Evolutionary conservation across 2,113 vertebrate genomes (phyloP), one percentile per base, ranked within the genome.

Genomic region (Psittacara wagleri): DNA sequence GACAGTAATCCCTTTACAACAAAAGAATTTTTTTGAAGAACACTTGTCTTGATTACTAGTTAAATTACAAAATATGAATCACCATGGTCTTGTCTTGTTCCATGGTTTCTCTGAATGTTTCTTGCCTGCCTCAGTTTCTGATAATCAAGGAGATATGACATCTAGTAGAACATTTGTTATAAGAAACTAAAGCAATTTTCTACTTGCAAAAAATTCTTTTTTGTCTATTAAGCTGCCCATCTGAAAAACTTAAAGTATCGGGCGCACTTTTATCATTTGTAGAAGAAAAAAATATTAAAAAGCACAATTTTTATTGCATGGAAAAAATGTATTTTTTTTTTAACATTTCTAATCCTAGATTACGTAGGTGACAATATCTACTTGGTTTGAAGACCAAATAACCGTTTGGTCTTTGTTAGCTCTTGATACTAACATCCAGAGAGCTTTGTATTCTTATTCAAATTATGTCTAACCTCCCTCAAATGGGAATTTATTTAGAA

Each of bases 241-340:
- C 6, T 59, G 31, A 86, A 86, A 88, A 67, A 22, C 5, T 5
- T 61, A 9, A 55, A 13, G 20, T 49, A 2, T 75, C 5, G 19
- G 15, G 43, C 3, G 29, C 55, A 37, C 33, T 25, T 5, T n/a
- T 22, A 24, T 52, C 14, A 55, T 27, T 62, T 51, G 3, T 24
- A n/a, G 10, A 37, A 23, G 5, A 31, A 78, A 61, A 87, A 33
- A 59, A 10, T 15, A 13, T 57, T 59, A 64, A 64, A 24, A 1
- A 9, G 0, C 2, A n/a, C 17, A 16, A 57, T 18, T 43, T 88
- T 70, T 54, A 0, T 24, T 59, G 17, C 11, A 62, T 37, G 1
- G 35, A 46, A 79, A 27, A 72, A 23, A 41, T 4, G 0, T 1
- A 4, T 44, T 43, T 43, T 43, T 43, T 35, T 81, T 6, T 33